phyloP scores from a whole-genome alignment of 2,888 invertebrate genomes.

The Sipha maydis region DNA sequence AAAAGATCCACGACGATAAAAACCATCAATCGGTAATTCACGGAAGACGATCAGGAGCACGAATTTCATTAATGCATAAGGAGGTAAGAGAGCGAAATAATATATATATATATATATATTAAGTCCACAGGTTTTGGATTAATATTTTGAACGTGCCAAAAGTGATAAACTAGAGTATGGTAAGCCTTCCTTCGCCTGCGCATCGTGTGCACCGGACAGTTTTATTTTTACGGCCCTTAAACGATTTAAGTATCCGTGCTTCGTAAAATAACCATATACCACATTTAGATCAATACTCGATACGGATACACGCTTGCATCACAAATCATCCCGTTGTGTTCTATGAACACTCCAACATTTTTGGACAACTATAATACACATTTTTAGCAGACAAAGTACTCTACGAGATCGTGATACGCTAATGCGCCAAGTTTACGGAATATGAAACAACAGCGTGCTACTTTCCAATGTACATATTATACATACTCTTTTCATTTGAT shows the following conservation, averaged over 20 bases:
- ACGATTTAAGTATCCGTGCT: not conserved
- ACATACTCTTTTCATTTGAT: too few species aligned
- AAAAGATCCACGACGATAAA: slow-evolving; percentile 19
- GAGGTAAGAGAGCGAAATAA: not conserved
- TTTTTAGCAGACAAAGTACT: too few species aligned
- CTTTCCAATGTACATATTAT: too few species aligned
- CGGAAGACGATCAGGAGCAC: slow-evolving; percentile 25
- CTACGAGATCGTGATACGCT: too few species aligned
- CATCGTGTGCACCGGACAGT: not conserved
- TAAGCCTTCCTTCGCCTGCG: not conserved
- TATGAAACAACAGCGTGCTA: too few species aligned
- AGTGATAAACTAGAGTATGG: not conserved
- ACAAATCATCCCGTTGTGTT: not conserved
- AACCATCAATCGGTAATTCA: slow-evolving; percentile 39
- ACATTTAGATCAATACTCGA: not conserved
- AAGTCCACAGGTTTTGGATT: slow-evolving; percentile 13
- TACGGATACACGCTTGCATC: not conserved
- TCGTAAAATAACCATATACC: not conserved
- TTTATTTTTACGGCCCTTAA: not conserved
- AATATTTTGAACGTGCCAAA: slow-evolving; percentile 34
- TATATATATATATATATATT: not conserved
- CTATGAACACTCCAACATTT: not conserved
- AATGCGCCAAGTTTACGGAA: too few species aligned
- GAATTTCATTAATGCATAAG: slow-evolving; percentile 38
- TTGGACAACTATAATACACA: too few species aligned